phyloP scores from a whole-genome alignment of 1,140 invertebrate species.

The Nasonia longicornis region DNA sequence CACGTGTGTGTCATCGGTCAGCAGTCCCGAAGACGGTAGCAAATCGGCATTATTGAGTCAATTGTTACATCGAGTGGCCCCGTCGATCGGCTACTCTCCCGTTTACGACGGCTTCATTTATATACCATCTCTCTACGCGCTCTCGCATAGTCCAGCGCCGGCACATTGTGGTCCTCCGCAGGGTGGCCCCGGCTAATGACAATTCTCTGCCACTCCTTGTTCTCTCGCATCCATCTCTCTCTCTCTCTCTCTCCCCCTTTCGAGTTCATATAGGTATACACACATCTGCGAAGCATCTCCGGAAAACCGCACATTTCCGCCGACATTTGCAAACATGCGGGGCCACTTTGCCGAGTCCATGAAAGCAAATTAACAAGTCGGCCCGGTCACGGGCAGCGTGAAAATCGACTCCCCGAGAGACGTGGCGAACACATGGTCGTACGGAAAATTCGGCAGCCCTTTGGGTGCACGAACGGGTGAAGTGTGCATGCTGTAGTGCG shows the following conservation, averaged over 20 bases:
- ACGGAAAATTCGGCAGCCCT: constrained; percentile 4
- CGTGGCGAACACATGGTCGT: constrained; percentile 31
- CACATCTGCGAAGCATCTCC: constrained; percentile 51
- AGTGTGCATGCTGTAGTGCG: not conserved
- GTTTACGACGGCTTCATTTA: constrained; percentile 33
- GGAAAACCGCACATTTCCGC: constrained; percentile 51
- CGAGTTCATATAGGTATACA: constrained; percentile 26
- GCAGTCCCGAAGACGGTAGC: constrained; percentile 31
- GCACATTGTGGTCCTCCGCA: constrained; percentile 53
- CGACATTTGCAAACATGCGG: constrained; percentile 51
- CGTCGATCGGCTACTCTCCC: not conserved
- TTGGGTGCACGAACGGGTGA: not conserved
- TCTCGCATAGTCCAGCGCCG: not conserved
- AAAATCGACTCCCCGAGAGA: constrained; percentile 23
- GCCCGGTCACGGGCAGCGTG: not conserved
- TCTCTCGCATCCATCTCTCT: constrained; percentile 31
- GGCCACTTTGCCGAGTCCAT: constrained; percentile 22
- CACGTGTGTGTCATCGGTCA: constrained; percentile 24
- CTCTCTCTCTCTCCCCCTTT: constrained; percentile 40
- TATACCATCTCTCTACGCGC: not conserved
- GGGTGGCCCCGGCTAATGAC: constrained; percentile 60
- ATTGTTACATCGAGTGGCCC: constrained; percentile 40
- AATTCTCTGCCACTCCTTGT: constrained; percentile 43
- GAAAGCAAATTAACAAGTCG: constrained; percentile 25
- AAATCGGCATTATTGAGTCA: constrained; percentile 46